Conservation (phyloP, 2,797 vertebrate genomes). For the Lacerta viridis region DNA sequence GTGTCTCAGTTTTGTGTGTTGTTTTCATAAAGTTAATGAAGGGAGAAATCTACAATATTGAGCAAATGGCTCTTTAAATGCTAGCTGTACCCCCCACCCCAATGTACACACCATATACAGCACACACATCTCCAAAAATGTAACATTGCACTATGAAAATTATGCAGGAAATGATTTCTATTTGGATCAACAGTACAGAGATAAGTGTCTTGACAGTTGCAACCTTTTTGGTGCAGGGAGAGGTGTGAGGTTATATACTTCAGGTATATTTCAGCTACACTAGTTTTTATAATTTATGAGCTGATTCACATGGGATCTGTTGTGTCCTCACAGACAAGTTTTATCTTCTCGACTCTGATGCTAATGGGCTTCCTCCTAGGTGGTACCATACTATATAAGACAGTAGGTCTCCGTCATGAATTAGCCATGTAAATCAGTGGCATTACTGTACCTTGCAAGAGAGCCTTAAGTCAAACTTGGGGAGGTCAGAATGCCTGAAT, state of each 20-base stretch:
- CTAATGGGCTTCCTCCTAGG: too few species aligned
- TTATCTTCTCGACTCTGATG: neutral
- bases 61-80: conserved; percentile 33
- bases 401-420: too few species aligned
- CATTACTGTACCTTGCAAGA: neutral
- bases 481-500: neutral
- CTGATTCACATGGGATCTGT: neutral
- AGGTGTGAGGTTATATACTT: neutral
- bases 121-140: conserved; percentile 3
- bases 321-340: neutral
- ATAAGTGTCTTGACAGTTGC: conserved; percentile 4
- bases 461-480: neutral
- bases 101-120: neutral
- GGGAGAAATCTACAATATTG: neutral
- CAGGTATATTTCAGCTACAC: too few species aligned
- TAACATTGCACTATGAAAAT: too few species aligned
- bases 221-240: neutral
- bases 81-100: neutral
- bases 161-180: neutral
- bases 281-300: neutral
- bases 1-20: conserved; percentile 35
- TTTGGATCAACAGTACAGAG: neutral
- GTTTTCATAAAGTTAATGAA: neutral
- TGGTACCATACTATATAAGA: too few species aligned
- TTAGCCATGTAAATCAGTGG: neutral